A percentile compares a stretch with the other conserved stretches of the same genome.
These are phyloP conservation scores for Pogonus chalceus DNA, from an alignment of 1,140 invertebrate species.

Conservation along the genomic window DNA sequence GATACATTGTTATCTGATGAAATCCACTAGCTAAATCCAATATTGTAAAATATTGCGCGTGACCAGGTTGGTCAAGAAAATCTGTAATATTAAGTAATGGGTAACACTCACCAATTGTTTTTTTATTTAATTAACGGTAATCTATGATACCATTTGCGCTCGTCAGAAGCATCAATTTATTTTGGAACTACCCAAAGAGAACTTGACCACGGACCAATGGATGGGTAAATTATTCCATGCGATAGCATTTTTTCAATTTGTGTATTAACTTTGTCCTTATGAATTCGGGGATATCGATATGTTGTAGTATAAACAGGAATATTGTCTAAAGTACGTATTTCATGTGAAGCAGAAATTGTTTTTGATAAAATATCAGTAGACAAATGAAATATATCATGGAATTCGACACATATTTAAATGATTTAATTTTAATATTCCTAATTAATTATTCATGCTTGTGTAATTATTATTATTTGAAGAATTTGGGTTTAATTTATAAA, in stretches of 20 bases:
- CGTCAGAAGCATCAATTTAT: constrained; percentile 21
- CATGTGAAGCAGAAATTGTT: background rate
- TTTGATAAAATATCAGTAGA: background rate
- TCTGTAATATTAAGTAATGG: constrained; percentile 42
- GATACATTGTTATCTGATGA: background rate
- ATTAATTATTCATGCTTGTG: background rate
- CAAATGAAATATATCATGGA: background rate
- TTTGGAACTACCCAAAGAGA: constrained; percentile 27
- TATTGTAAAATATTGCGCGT: constrained; percentile 21
- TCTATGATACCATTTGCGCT: constrained; percentile 31
- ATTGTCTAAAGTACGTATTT: background rate
- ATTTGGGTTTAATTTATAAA: background rate
- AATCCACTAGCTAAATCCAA: background rate
- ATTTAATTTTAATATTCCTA: background rate
- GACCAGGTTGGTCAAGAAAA: constrained; percentile 33
- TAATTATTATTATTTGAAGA: background rate
- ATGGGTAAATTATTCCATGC: constrained; percentile 14
- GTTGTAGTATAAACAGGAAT: constrained; percentile 18
- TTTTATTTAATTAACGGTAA: constrained; percentile 29
- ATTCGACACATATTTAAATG: background rate
- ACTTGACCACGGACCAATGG: constrained; percentile 17
- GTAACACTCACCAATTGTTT: constrained; percentile 31
- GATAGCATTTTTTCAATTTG: constrained; percentile 18
- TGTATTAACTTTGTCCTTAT: constrained; percentile 24
- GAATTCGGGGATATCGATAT: constrained; percentile 24